phyloP scores from a whole-genome alignment of 2,888 invertebrate species.

The Elegia similella region DNA sequence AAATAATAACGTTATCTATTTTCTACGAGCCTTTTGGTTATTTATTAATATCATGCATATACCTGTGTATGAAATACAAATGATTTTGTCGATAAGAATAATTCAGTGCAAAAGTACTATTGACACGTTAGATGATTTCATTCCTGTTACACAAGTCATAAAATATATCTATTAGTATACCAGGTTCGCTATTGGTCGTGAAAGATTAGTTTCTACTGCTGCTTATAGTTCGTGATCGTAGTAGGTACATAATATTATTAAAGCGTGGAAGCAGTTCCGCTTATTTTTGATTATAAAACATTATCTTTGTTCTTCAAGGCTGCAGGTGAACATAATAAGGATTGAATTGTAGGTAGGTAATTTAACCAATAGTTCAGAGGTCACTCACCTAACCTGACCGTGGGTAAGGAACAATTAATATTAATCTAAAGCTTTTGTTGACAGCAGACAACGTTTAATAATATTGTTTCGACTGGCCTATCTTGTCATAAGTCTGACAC shows the following conservation, averaged over 20 bases:
- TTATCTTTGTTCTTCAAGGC: slow-evolving; percentile 46
- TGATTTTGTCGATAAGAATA: too few relatives aligned
- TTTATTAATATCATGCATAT: too few relatives aligned
- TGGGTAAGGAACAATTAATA: slow-evolving; percentile 43
- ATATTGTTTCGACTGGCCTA: slow-evolving; percentile 18
- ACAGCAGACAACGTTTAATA: slow-evolving; percentile 29
- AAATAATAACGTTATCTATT: too few relatives aligned
- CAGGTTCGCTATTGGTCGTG: background rate
- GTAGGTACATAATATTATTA: background rate
- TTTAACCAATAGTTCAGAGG: slow-evolving; percentile 55
- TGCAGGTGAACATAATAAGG: slow-evolving; percentile 29
- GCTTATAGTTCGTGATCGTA: background rate
- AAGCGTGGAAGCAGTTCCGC: slow-evolving; percentile 19
- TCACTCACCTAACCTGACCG: slow-evolving; percentile 54
- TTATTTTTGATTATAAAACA: slow-evolving; percentile 36
- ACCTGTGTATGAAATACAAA: too few relatives aligned
- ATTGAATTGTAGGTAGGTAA: slow-evolving; percentile 45
- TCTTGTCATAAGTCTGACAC: slow-evolving; percentile 20
- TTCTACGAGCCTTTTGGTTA: too few relatives aligned
- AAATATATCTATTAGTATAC: background rate
- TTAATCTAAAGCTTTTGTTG: slow-evolving; percentile 47
- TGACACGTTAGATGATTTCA: too few relatives aligned
- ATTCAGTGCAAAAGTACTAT: too few relatives aligned
- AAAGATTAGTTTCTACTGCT: background rate
- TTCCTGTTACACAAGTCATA: too few relatives aligned